A percentile compares a stretch with the other conserved stretches of the same genome.
Conservation (phyloP, 37 sponge, comb jelly and placozoan genomes). For the Chondrilla cf. caribensis region DNA sequence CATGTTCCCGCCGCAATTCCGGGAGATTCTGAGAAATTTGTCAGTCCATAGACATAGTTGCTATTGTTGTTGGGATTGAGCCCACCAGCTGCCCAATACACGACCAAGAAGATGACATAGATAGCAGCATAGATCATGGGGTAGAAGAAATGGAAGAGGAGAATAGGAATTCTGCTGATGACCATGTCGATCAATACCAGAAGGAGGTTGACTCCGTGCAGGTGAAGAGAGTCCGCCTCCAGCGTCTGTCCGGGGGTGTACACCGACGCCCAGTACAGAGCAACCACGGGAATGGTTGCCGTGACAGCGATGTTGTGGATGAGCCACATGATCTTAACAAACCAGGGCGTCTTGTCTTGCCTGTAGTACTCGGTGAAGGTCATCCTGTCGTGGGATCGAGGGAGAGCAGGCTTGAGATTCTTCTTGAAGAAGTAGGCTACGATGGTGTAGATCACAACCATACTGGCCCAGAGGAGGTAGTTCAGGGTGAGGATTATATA, state of each 20-base stretch:
- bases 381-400: background rate
- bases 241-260: background rate
- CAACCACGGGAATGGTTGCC: background rate
- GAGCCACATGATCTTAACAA: slow-evolving; percentile 52
- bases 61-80: background rate
- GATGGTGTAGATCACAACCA: slow-evolving; percentile 3
- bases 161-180: slow-evolving; percentile 40
- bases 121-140: slow-evolving; percentile 27
- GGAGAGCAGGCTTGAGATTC: slow-evolving; percentile 11
- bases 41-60: slow-evolving; percentile 40
- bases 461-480: slow-evolving; percentile 1
- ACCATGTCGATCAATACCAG: slow-evolving; percentile 48
- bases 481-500: slow-evolving; percentile 27
- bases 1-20: background rate
- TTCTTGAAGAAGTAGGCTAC: slow-evolving; percentile 1
- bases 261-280: slow-evolving; percentile 31
- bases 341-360: slow-evolving; percentile 43
- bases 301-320: slow-evolving; percentile 29
- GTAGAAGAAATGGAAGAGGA: slow-evolving; percentile 52
- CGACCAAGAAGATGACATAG: slow-evolving; percentile 51
- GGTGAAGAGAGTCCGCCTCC: slow-evolving; percentile 16
- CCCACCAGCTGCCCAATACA: slow-evolving; percentile 65
- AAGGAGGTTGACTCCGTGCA: slow-evolving; percentile 56
- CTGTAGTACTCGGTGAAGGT: slow-evolving; percentile 20
- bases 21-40: slow-evolving; percentile 29